Evolutionary conservation across 2,797 vertebrate genomes (phyloP).

Genomic region (Borostomias antarcticus): DNA sequence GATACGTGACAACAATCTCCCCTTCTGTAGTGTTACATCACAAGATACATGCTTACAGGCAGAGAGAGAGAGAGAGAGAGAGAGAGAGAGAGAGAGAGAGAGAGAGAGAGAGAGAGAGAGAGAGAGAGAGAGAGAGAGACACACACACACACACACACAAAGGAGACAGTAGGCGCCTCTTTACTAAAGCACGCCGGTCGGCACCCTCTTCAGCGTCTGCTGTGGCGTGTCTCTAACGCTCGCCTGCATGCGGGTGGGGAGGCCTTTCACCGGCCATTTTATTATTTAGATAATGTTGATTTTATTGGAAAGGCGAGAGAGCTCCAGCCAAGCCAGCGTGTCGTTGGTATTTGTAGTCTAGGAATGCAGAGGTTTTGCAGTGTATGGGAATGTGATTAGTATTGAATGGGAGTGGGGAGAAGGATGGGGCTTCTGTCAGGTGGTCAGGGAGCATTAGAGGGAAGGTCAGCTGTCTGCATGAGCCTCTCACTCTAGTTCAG

Average conservation of each 20-base stretch:
- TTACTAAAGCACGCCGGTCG: constrained; percentile 27
- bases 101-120: not conserved
- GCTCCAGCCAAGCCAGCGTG: constrained; percentile 29
- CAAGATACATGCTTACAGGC: constrained; percentile 4
- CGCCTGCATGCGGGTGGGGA: constrained; percentile 21
- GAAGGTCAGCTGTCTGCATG: constrained; percentile 21
- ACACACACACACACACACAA: constrained; percentile 8
- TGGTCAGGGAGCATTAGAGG: constrained; percentile 1
- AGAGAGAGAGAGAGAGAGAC: not conserved
- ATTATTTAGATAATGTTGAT: constrained; percentile 50
- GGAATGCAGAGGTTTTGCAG: constrained; percentile 22
- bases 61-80: not conserved
- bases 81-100: not conserved
- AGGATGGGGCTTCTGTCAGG: not conserved
- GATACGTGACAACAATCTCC: constrained; percentile 6
- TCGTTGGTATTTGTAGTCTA: constrained; percentile 29
- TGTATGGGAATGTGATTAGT: constrained; percentile 27
- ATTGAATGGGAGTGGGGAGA: constrained; percentile 18
- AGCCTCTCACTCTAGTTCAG: not conserved
- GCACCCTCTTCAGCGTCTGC: constrained; percentile 30
- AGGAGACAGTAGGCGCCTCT: constrained; percentile 5
- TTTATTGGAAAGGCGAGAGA: constrained; percentile 45
- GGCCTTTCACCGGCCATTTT: constrained; percentile 41
- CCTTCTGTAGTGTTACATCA: constrained; percentile 16
- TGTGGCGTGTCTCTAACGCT: constrained; percentile 12